Evolutionary conservation across 1,140 invertebrate species (phyloP), one percentile per base, ranked within the genome.

Genomic region (Onthophagus taurus): DNA sequence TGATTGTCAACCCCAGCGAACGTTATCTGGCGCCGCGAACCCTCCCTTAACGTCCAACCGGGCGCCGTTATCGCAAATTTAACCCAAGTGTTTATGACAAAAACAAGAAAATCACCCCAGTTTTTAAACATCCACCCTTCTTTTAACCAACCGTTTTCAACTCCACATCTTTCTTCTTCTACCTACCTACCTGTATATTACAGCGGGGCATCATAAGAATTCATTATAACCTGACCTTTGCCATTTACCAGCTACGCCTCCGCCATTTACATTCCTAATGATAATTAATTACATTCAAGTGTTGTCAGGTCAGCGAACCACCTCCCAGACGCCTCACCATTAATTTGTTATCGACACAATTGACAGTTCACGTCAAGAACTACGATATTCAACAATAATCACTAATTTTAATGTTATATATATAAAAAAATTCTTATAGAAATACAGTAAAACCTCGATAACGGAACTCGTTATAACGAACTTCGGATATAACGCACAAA

Each of bases 1-100:
- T 47, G 48, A 50, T 50, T 50, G 48, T 50, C 48, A 50, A 50
- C 23, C 48, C 31, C 48, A 50, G 47, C 33, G 41, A 17, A 41
- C 24, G 38, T 41, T 41, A 41, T 41, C 38, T 41, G 21, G 11
- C 9, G 3, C 17, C 20, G 2, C n/a, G 11, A 6, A 13, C 36
- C 12, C 17, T 7, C 9, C 24, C 21, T 8, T 24, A 17, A 21
- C 21, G 21, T 14, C 38, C 38, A 18, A n/a, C 11, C 38, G 19
- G 24, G 8, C 21, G 23, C 3, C 38, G 38, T 41, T 41, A 41
- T 41, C 38, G 29, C 38, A 26, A 41, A 41, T 41, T 41, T 29
- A 41, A 41, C 38, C 29, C 38, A 24, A 41, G 38, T 41, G 38
- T 41, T 41, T 41, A 41, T 41, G 38, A 41, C 38, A 41, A 41